phyloP scores from a whole-genome alignment of 2,113 vertebrate species.

The Acanthisitta chloris region DNA sequence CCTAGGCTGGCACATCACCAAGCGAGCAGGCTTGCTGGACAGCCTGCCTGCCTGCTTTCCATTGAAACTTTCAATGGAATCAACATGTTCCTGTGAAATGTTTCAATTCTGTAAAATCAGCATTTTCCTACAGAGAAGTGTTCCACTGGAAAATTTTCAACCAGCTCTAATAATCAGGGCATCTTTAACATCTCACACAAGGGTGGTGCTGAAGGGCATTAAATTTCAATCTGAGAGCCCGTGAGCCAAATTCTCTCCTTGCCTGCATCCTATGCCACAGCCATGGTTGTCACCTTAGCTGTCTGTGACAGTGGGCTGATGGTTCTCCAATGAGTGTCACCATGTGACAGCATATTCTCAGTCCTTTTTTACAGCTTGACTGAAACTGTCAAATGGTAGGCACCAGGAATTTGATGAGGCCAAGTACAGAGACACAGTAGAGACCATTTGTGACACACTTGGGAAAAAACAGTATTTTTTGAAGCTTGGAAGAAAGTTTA shows the following conservation, averaged over 20 bases:
- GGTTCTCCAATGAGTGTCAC: background rate
- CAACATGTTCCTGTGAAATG: slow-evolving; percentile 31
- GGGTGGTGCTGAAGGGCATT: background rate
- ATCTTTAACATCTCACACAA: background rate
- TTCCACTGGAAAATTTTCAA: slow-evolving; percentile 9
- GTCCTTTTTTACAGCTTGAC: background rate
- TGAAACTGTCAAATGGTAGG: background rate
- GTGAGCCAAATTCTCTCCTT: background rate
- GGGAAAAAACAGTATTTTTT: background rate
- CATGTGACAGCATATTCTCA: accelerated
- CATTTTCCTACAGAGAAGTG: slow-evolving; percentile 2
- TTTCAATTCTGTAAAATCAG: slow-evolving; percentile 34
- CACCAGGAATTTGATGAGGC: accelerated
- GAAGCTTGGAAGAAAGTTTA: background rate
- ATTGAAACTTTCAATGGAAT: slow-evolving; percentile 38
- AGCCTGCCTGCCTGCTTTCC: slow-evolving; percentile 44
- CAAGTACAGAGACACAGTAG: background rate
- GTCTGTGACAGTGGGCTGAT: accelerated
- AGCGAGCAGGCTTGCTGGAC: background rate
- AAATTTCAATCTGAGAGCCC: background rate
- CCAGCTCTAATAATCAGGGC: background rate
- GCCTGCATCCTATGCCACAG: accelerated
- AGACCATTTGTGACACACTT: background rate
- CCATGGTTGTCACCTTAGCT: background rate
- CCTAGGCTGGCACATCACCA: background rate